Evolutionary conservation across 2,797 vertebrate genomes (phyloP).

Genomic region (Premnoplex brunnescens): DNA sequence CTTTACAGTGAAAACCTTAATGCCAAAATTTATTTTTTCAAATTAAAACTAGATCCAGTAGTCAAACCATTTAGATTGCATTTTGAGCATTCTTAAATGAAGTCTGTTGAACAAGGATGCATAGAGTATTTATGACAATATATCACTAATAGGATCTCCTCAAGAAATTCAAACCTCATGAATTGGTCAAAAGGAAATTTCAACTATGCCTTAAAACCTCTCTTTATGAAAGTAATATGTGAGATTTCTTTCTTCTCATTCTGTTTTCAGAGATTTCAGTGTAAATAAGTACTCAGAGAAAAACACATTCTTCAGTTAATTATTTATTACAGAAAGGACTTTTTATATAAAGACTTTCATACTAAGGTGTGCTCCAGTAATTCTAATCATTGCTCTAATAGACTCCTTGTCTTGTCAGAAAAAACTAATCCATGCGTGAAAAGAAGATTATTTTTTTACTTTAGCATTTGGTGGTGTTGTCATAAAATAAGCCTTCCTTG

Average conservation of each 20-base stretch:
- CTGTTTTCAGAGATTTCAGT: neutral
- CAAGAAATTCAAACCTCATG: neutral
- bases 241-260: neutral
- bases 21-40: constrained; percentile 18
- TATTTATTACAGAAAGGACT: neutral
- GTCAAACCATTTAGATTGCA: neutral
- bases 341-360: neutral
- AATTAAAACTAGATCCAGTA: constrained; percentile 35
- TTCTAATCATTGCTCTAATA: neutral
- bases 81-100: neutral
- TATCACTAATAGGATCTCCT: neutral
- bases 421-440: neutral
- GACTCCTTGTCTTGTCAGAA: neutral
- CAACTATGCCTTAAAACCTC: neutral
- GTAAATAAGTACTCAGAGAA: neutral
- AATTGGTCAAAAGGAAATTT: neutral
- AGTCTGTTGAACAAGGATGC: neutral
- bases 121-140: neutral
- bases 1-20: constrained; percentile 2
- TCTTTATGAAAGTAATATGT: neutral
- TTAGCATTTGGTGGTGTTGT: neutral
- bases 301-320: neutral
- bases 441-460: neutral
- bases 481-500: neutral
- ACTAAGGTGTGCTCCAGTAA: neutral